Evolutionary conservation across 2,888 invertebrate species (phyloP).

Genomic region (Parasteatoda lunata): DNA sequence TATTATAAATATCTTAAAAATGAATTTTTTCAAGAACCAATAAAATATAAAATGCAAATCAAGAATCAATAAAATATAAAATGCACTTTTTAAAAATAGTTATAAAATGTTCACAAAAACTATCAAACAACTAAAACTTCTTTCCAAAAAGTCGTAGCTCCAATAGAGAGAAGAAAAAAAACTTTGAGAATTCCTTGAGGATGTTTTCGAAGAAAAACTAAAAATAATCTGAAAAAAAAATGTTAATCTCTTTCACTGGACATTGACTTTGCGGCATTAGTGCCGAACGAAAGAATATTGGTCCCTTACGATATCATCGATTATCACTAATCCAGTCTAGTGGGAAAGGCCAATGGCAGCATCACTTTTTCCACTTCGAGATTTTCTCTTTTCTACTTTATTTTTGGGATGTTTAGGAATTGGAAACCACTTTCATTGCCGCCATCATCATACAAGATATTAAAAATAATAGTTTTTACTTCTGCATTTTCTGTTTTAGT

Average conservation of each 20-base stretch:
- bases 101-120: too few species aligned
- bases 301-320: conserved; percentile 42
- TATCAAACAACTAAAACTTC: too few species aligned
- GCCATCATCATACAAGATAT: too few species aligned
- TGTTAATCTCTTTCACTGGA: conserved; percentile 60
- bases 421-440: conserved; percentile 47
- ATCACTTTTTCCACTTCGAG: conserved; percentile 21
- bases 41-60: too few species aligned
- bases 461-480: too few species aligned
- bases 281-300: conserved; percentile 12
- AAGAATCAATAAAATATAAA: too few species aligned
- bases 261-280: conserved; percentile 59
- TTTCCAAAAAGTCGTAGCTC: too few species aligned
- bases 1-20: too few species aligned
- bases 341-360: conserved; percentile 28
- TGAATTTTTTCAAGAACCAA: too few species aligned
- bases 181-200: conserved; percentile 27
- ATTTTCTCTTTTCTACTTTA: conserved; percentile 9
- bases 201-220: conserved; percentile 46
- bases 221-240: conserved; percentile 43
- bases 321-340: conserved; percentile 49
- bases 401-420: conserved; percentile 40
- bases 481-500: too few species aligned
- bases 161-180: neutral
- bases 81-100: too few species aligned